Conservation (phyloP, 2,888 invertebrate species). For the Cephus pygmeus region DNA sequence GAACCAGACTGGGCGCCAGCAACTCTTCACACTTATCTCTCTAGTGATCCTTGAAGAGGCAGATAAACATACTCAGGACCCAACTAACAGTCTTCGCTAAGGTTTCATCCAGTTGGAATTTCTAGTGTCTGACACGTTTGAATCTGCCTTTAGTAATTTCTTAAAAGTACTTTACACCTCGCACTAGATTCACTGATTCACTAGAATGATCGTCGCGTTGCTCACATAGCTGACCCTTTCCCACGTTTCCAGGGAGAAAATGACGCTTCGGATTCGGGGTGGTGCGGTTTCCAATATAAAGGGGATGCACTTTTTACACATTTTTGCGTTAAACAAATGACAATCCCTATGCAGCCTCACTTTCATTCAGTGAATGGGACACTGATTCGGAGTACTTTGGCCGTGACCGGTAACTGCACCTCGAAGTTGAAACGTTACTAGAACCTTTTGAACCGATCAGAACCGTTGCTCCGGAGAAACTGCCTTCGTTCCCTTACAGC, state of each 20-base stretch:
- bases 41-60: not conserved
- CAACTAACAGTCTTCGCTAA: not conserved
- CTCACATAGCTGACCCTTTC: slow-evolving; percentile 45
- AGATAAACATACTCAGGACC: not conserved
- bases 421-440: not conserved
- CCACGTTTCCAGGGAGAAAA: slow-evolving; percentile 52
- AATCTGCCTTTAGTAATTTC: not conserved
- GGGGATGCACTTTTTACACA: slow-evolving; percentile 24
- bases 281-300: not conserved
- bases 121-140: not conserved
- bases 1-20: not conserved
- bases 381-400: not conserved
- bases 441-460: slow-evolving; percentile 32
- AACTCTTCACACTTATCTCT: not conserved
- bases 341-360: not conserved
- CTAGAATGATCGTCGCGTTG: slow-evolving; percentile 46
- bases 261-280: slow-evolving; percentile 38
- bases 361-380: not conserved
- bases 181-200: slow-evolving; percentile 27
- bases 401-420: not conserved
- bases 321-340: slow-evolving; percentile 13
- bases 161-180: not conserved
- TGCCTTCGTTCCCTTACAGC: slow-evolving; percentile 51
- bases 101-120: not conserved
- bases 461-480: slow-evolving; percentile 51